Evolutionary conservation across 2,797 vertebrate genomes (phyloP).

Genomic region (Tenualosa ilisha): DNA sequence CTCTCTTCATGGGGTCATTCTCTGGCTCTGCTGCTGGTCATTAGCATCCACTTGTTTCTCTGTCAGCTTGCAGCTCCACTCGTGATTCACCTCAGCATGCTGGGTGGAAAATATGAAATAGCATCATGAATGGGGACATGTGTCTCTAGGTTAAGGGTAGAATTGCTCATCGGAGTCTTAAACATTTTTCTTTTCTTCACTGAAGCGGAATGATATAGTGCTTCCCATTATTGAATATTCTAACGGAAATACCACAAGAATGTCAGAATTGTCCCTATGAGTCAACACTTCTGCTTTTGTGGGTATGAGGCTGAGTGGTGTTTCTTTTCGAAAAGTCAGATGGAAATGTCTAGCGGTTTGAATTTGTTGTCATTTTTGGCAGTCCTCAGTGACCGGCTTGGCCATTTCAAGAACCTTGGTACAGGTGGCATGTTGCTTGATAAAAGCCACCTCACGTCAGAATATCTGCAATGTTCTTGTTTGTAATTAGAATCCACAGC

Average conservation of each 20-base stretch:
- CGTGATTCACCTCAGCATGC: not conserved
- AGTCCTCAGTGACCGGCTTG: not conserved
- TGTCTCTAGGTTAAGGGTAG: not conserved
- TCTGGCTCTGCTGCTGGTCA: not conserved
- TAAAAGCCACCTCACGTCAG: not conserved
- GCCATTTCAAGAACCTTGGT: not conserved
- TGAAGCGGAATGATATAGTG: not conserved
- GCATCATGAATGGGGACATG: not conserved
- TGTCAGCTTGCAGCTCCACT: not conserved
- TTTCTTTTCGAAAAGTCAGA: not conserved
- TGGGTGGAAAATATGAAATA: not conserved
- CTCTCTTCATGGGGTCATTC: not conserved
- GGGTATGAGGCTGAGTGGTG: not conserved
- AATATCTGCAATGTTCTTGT: not conserved
- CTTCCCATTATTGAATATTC: conserved; percentile 1
- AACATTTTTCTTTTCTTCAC: not conserved
- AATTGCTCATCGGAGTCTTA: not conserved
- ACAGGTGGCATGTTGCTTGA: not conserved
- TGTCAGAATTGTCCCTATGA: not conserved
- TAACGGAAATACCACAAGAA: conserved; percentile 2
- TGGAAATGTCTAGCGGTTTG: not conserved
- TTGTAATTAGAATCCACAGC: not conserved
- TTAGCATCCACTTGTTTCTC: not conserved
- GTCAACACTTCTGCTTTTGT: conserved; percentile 15
- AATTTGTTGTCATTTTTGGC: not conserved